These are phyloP conservation scores for Caenorhabditis sp. DNA, from an alignment of 2,888 invertebrate species.

Conservation along the genomic window DNA sequence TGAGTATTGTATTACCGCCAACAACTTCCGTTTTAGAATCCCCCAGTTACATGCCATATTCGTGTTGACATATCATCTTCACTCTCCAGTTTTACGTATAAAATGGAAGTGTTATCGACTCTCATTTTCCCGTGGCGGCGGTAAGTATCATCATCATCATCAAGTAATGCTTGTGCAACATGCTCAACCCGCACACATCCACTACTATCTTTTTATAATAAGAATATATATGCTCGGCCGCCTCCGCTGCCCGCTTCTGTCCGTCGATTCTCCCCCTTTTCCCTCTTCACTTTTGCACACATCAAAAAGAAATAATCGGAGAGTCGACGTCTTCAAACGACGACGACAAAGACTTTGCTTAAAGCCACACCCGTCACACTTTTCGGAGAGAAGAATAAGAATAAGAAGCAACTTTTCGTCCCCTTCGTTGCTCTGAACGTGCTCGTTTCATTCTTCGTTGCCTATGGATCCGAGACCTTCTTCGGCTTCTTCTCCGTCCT, in stretches of 20 bases:
- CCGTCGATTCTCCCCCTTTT: slow-evolving; percentile 17
- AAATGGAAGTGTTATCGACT: slow-evolving; percentile 55
- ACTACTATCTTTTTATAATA: slow-evolving; percentile 22
- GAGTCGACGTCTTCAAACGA: slow-evolving; percentile 7
- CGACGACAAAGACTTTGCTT: slow-evolving; percentile 53
- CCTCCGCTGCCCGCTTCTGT: slow-evolving; percentile 12
- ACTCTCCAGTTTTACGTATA: slow-evolving; percentile 24
- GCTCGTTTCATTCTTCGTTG: slow-evolving; percentile 23
- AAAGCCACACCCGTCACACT: slow-evolving; percentile 43
- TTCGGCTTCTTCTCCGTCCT: slow-evolving; percentile 22
- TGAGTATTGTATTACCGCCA: slow-evolving; percentile 30
- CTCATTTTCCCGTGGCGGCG: slow-evolving; percentile 52
- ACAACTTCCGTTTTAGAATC: slow-evolving; percentile 40
- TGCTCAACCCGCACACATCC: slow-evolving; percentile 2
- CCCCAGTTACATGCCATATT: slow-evolving; percentile 50
- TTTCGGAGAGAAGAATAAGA: slow-evolving; percentile 25
- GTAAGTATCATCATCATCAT: slow-evolving; percentile 30
- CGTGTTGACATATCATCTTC: slow-evolving; percentile 39
- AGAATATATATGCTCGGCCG: slow-evolving; percentile 15
- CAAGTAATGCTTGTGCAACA: slow-evolving; percentile 8
- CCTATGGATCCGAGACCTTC: slow-evolving; percentile 40
- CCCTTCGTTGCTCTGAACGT: slow-evolving; percentile 13
- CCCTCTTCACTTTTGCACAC: slow-evolving; percentile 38
- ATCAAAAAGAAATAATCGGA: slow-evolving; percentile 52
- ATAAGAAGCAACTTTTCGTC: slow-evolving; percentile 18